These are phyloP conservation scores for Sarcophaga bullata DNA, from an alignment of 1,140 invertebrate species.

Conservation along the genomic window DNA sequence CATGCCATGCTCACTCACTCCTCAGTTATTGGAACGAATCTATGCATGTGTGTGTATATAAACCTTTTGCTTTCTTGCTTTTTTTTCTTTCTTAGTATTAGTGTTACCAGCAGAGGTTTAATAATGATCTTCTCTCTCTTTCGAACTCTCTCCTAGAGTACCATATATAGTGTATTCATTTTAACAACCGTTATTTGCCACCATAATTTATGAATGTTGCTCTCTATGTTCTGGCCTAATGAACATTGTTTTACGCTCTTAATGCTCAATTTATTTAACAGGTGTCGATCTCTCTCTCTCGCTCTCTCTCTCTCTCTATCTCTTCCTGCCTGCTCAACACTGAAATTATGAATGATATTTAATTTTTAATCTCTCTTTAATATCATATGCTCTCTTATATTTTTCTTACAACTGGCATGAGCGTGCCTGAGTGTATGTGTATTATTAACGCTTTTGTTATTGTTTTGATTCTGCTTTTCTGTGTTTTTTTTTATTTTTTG, in stretches of 20 bases:
- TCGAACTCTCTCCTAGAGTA: neutral
- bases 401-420: too few species aligned
- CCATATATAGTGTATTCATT: neutral
- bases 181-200: conserved; percentile 4
- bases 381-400: neutral
- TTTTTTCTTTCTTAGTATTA: too few species aligned
- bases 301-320: neutral
- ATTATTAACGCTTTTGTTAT: neutral
- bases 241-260: neutral
- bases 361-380: neutral
- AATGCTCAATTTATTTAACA: neutral
- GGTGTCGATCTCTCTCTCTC: neutral
- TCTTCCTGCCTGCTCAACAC: neutral
- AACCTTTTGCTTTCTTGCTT: neutral
- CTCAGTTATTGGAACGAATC: neutral
- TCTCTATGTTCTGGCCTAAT: neutral
- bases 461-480: neutral
- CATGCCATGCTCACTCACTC: neutral
- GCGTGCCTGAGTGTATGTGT: neutral
- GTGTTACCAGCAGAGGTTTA: neutral
- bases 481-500: neutral
- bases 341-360: neutral
- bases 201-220: neutral
- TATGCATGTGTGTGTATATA: neutral
- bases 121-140: neutral